Percentiles rank a stretch among this genome's conserved stretches.
Conservation (phyloP, 2,888 invertebrate genomes). For the Gandaritis pyraliata region DNA sequence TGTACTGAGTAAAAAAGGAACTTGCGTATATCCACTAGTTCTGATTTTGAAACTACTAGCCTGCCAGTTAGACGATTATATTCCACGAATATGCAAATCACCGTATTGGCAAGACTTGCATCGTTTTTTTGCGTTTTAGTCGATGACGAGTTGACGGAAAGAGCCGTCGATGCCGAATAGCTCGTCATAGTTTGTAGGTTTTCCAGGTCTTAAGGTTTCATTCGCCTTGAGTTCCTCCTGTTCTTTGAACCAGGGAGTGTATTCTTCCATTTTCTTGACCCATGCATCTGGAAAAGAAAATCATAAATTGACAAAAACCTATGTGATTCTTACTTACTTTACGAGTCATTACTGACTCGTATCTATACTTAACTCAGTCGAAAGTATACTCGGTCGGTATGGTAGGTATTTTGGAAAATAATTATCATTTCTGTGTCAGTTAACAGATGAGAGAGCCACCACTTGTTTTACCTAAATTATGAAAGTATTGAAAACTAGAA, state of each 20-base stretch:
- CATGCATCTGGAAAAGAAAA: slow-evolving; percentile 86
- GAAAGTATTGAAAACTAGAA: too few relatives aligned
- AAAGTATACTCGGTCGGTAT: too few relatives aligned
- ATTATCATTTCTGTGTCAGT: too few relatives aligned
- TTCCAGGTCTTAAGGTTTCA: slow-evolving; percentile 92
- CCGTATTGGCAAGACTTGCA: slow-evolving; percentile 2
- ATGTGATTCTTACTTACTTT: too few relatives aligned
- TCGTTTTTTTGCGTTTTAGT: slow-evolving; percentile 71
- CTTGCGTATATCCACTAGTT: neutral
- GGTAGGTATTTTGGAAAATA: too few relatives aligned
- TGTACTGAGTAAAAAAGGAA: too few relatives aligned
- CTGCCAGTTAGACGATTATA: slow-evolving; percentile 18
- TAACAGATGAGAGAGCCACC: too few relatives aligned
- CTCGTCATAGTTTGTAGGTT: slow-evolving; percentile 93
- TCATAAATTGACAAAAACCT: too few relatives aligned
- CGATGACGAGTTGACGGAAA: slow-evolving; percentile 93
- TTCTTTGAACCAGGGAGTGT: slow-evolving; percentile 91
- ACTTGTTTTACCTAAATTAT: too few relatives aligned
- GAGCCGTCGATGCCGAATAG: slow-evolving; percentile 95
- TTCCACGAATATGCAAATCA: slow-evolving; percentile 16
- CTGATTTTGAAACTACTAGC: slow-evolving; percentile 11
- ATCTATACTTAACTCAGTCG: too few relatives aligned
- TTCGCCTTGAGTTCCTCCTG: slow-evolving; percentile 92
- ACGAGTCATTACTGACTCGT: too few relatives aligned
- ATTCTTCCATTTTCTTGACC: slow-evolving; percentile 91